Evolutionary conservation across 1,140 invertebrate genomes (phyloP), one percentile per base, ranked within the genome.

Genomic region (Mycetomoellerius zeteki): DNA sequence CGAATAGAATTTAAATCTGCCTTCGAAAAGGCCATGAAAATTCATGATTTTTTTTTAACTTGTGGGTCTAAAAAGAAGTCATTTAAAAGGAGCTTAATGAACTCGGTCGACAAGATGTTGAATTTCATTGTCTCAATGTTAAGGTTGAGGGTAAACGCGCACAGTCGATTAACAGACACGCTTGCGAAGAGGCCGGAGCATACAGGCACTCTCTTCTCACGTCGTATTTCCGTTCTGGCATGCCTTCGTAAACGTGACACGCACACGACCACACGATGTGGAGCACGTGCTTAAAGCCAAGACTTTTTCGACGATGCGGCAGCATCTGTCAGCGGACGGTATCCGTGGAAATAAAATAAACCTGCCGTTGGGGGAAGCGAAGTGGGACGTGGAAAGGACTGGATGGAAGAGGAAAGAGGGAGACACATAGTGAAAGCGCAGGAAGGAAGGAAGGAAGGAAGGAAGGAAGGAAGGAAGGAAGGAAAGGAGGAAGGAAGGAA

Each of bases 311-410:
- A 75, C 69, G 80, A 73, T 84, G 69, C 69, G 80, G 80, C 80
- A 62, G 43, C 80, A 75, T 84, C 80, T 84, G 80, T 84, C 80
- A 84, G 80, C 69, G 80, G 27, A 56, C 21, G 64, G 54, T 84
- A 84, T 84, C 80, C 80, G 69, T 84, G 21, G 80, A 75, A 84
- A 84, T 84, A 85, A 78, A 85, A 85, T 85, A 85, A 85, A 85
- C 62, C 47, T n/a, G 58, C 82, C 54, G 56, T 56, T 71, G 62
- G 58, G 24, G n/a, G 67, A 37, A n/a, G 37, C 14, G 24, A 10
- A 52, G 33, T 37, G 72, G 52, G 72, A 69, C 37, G 76, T 72
- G 71, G 7, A 47, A 65, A 33, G 67, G 47, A 16, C 21, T 43
- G 71, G 47, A 43, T 67, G 50, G 33, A 52, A n/a, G 56, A 50